Evolutionary conservation across 2,797 vertebrate species (phyloP).

Genomic region (Eospalax fontanierii): DNA sequence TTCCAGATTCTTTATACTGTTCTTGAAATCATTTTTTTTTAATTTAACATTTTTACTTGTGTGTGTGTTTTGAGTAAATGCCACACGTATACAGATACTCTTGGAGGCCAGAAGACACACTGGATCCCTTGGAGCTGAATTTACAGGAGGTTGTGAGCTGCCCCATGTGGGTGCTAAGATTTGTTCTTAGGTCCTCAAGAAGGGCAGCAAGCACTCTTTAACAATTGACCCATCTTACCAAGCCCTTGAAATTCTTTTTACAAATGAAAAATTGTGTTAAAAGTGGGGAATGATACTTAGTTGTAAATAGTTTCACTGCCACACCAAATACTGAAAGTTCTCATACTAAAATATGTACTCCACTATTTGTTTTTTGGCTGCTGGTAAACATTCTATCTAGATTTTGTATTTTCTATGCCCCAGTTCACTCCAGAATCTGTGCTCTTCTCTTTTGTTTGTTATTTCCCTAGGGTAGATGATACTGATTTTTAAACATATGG

Average conservation of each 20-base stretch:
- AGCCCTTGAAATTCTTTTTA: background rate
- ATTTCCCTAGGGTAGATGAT: conserved; percentile 63
- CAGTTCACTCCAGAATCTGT: conserved; percentile 2
- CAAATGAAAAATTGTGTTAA: conserved; percentile 25
- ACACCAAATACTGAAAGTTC: background rate
- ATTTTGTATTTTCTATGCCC: background rate
- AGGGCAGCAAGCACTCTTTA: too few species aligned
- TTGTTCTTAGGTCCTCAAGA: too few species aligned
- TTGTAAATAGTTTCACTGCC: background rate
- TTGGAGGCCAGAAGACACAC: too few species aligned
- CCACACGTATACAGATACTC: too few species aligned
- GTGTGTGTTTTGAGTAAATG: too few species aligned
- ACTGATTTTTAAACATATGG: conserved; percentile 69
- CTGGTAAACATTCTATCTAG: conserved; percentile 19
- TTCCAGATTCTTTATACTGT: conserved; percentile 29
- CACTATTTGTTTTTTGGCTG: conserved; percentile 37
- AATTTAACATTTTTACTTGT: too few species aligned
- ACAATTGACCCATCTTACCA: too few species aligned
- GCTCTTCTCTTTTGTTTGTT: conserved; percentile 49
- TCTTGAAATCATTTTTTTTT: too few species aligned
- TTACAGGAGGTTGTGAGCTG: too few species aligned
- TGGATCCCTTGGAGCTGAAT: too few species aligned
- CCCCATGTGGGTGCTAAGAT: too few species aligned
- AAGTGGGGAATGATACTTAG: conserved; percentile 10
- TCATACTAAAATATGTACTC: background rate